A percentile compares a stretch with the other conserved stretches of the same genome.
Conservation (phyloP, 35 echinoderm and acorn worm species). For the Amphiura filiformis region DNA sequence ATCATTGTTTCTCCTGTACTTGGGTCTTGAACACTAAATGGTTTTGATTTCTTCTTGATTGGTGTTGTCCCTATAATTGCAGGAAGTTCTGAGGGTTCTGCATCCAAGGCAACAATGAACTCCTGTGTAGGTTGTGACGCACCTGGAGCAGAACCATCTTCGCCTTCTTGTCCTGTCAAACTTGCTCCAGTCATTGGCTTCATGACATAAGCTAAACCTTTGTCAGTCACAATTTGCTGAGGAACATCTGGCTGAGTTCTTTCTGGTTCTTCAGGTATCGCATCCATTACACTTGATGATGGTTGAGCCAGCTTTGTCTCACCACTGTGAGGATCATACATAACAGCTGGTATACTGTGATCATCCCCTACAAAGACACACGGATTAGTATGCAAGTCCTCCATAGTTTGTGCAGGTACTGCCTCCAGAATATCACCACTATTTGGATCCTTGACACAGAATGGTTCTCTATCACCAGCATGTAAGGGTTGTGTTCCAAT, state of each 20-base stretch:
- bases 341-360: constrained; percentile 11
- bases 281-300: background rate
- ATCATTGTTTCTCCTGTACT: constrained; percentile 45
- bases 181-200: constrained; percentile 10
- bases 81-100: constrained; percentile 1
- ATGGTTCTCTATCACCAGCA: background rate
- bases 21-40: constrained; percentile 27
- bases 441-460: constrained; percentile 43
- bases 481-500: background rate
- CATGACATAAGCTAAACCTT: constrained; percentile 49
- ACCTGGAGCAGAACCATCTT: constrained; percentile 10
- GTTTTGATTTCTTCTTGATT: background rate
- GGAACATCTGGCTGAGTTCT: background rate
- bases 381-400: constrained; percentile 22
- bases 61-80: background rate
- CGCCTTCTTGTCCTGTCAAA: background rate
- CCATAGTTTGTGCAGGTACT: constrained; percentile 30
- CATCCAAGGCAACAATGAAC: background rate
- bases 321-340: constrained; percentile 22
- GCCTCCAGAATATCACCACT: constrained; percentile 43
- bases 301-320: constrained; percentile 10
- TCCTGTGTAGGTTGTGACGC: background rate
- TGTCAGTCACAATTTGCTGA: constrained; percentile 38
- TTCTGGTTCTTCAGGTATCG: background rate
- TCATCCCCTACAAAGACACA: constrained; percentile 20